phyloP scores from a whole-genome alignment of 2,797 vertebrate species.

The Picus viridis region DNA sequence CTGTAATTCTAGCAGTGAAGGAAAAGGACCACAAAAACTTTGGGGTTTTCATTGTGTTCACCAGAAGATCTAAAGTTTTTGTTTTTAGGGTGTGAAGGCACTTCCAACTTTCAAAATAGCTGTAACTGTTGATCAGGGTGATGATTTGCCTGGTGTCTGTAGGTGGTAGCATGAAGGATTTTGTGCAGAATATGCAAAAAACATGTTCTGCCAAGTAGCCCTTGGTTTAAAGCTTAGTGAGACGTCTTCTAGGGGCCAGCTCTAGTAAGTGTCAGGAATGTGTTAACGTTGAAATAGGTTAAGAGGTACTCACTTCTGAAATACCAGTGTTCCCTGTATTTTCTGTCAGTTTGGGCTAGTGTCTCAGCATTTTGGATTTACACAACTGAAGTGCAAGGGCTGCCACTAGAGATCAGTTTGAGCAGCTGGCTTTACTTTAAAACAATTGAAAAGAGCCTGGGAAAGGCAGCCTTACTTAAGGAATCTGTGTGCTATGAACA shows the following conservation, averaged over 20 bases:
- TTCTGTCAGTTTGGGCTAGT: background rate
- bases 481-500: rapidly evolving
- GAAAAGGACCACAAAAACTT: background rate
- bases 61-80: background rate
- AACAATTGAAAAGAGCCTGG: background rate
- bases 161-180: background rate
- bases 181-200: background rate
- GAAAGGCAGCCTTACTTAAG: background rate
- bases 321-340: background rate
- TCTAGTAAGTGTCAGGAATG: background rate
- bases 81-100: background rate
- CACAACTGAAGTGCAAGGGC: background rate
- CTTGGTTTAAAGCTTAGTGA: background rate
- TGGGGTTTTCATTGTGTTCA: background rate
- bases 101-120: background rate
- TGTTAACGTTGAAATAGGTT: background rate
- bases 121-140: background rate
- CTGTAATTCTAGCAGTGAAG: background rate
- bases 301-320: background rate
- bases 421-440: background rate
- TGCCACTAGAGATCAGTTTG: background rate
- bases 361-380: background rate
- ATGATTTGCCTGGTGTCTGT: background rate
- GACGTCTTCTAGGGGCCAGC: background rate
- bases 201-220: background rate